Conservation (phyloP, 2,888 invertebrate species). For the Torymus tubicola region DNA sequence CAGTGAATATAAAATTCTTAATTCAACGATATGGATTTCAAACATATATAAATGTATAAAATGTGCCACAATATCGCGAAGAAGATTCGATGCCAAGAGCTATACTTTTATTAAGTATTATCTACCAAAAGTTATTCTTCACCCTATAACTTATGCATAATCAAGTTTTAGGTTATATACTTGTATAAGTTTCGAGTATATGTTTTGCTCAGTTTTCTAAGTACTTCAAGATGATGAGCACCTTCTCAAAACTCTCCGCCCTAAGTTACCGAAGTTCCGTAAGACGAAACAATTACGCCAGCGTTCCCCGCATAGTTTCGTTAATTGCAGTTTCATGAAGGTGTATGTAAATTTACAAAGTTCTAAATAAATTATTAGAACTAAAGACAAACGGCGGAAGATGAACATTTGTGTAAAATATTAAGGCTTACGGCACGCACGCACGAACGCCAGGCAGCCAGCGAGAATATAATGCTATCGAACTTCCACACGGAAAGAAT, state of each 20-base stretch:
- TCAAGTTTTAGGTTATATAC: slow-evolving; percentile 18
- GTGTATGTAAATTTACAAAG: not conserved
- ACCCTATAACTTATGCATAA: not conserved
- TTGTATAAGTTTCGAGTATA: slow-evolving; percentile 8
- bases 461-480: no score
- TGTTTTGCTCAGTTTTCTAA: slow-evolving; percentile 17
- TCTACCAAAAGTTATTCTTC: no score
- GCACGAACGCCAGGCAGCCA: no score
- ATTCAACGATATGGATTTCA: no score
- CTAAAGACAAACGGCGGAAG: not conserved
- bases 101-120: no score
- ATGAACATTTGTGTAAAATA: no score
- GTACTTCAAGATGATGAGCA: slow-evolving; percentile 33
- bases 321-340: slow-evolving; percentile 19
- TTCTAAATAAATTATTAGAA: slow-evolving; percentile 23
- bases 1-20: no score
- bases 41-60: no score
- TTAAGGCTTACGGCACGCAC: no score
- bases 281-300: slow-evolving; percentile 43
- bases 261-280: slow-evolving; percentile 25
- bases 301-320: slow-evolving; percentile 18
- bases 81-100: no score
- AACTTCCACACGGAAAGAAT: no score
- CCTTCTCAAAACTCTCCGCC: slow-evolving; percentile 22
- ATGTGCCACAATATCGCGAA: no score